Percentiles rank a stretch among this genome's conserved stretches.
Conservation (phyloP, 2,797 vertebrate genomes). For the Lemur catta region DNA sequence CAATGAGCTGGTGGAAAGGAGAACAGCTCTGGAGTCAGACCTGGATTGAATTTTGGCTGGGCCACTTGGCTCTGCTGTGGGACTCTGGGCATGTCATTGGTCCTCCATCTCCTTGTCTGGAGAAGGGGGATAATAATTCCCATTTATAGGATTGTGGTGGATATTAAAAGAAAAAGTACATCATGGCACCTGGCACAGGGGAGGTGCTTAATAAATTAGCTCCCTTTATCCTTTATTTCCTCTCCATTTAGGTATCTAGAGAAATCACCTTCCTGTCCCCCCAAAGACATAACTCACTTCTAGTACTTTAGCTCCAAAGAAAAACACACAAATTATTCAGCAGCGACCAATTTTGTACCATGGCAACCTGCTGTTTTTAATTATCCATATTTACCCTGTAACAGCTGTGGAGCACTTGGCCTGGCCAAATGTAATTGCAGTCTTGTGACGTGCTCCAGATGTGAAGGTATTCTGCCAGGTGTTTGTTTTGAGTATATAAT, state of each 20-base stretch:
- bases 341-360: conserved; percentile 81
- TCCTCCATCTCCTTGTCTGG: not conserved
- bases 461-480: conserved; percentile 79
- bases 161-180: not conserved
- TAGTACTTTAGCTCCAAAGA: conserved; percentile 63
- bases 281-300: conserved; percentile 65
- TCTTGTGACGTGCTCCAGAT: conserved; percentile 80
- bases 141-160: not conserved
- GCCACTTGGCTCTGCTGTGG: not conserved
- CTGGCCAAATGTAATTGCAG: conserved; percentile 83
- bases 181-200: not conserved
- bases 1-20: not conserved
- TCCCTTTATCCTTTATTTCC: conserved; percentile 52
- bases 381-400: conserved; percentile 71
- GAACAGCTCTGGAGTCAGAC: not conserved
- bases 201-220: conserved; percentile 3
- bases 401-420: conserved; percentile 80
- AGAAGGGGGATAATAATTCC: not conserved
- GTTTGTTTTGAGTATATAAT: conserved; percentile 76
- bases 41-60: not conserved
- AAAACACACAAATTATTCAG: conserved; percentile 80
- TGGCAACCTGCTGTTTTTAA: conserved; percentile 84
- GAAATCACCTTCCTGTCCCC: conserved; percentile 58
- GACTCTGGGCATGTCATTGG: not conserved
- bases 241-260: conserved; percentile 50